Evolutionary conservation across 2,888 invertebrate species (phyloP).

Genomic region (Lobophora halterata): DNA sequence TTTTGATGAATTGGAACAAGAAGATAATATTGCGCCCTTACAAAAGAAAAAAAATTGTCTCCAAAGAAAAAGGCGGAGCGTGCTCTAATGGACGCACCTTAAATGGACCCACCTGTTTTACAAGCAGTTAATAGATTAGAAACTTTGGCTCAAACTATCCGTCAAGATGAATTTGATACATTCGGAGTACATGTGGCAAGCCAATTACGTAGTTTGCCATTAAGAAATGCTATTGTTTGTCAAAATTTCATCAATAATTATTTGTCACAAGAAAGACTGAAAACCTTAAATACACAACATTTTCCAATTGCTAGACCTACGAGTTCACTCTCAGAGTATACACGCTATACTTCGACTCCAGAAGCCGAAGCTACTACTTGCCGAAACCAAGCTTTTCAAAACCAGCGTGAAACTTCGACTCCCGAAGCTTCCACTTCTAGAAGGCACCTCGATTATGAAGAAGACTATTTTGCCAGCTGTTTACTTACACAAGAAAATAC

Average conservation of each 20-base stretch:
- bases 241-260: constrained; percentile 39
- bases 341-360: constrained; percentile 34
- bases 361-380: constrained; percentile 35
- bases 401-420: constrained; percentile 34
- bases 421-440: constrained; percentile 35
- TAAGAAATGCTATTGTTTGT: constrained; percentile 33
- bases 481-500: constrained; percentile 43
- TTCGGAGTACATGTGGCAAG: constrained; percentile 37
- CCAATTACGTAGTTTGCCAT: constrained; percentile 39
- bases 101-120: constrained; percentile 35
- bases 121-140: constrained; percentile 30
- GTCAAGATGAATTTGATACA: constrained; percentile 38
- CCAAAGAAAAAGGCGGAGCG: too few relatives aligned
- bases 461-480: constrained; percentile 46
- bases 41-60: too few relatives aligned
- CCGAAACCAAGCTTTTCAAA: constrained; percentile 29
- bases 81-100: too few relatives aligned
- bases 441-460: constrained; percentile 43
- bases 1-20: too few relatives aligned
- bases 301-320: constrained; percentile 34
- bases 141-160: constrained; percentile 29
- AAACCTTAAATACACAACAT: constrained; percentile 35
- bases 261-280: constrained; percentile 32
- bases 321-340: constrained; percentile 33
- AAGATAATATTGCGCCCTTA: too few relatives aligned